Base-by-base conservation (phyloP, 2,888 invertebrate species). In the Drosophila mayaguana region DNA sequence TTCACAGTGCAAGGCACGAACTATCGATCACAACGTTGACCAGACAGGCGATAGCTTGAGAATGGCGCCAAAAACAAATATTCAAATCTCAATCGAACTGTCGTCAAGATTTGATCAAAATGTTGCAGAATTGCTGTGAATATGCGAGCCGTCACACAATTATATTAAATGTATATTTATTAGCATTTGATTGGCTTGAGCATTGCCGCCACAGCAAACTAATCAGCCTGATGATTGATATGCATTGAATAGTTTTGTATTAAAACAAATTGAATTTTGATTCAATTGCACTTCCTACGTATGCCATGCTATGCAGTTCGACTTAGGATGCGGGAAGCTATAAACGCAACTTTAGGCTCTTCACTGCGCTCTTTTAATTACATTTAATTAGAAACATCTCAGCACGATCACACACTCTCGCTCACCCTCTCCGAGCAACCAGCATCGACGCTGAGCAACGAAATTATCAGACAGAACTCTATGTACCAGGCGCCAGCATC, bases 251-350 rank as follows among this genome's bases (percentile, higher is more conserved):
- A 89, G 69, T 74, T 87, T 87, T 87, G 89, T 84, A 84, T 89
- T 88, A 81, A 70, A 75, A 84, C 82, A 74, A 89, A 84, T 84
- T 88, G 85, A 66, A 79, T 81, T 88, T 84, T 89, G 54, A 84
- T 84, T 84, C 69, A 68, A 67, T 73, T 82, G 80, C 79, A 70
- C 45, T 61, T 57, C 57, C 40, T 32, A 16, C 16, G 36, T 7
- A 11, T 20, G 34, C 22, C 12, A 45, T 18, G 46, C 59, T 43
- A 34, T 32, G 32, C 56, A 59, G 38, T 22, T 36, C 11, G n/a
- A 43, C 34, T 43, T 42, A 51, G 63, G 53, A 78, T 78, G 77
- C 77, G 77, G 77, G 77, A 78, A 48, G 54, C 45, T 36, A 50
- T 61, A 63, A 63, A 63, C 45, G 57, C 18, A 36, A 38, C 40